Conservation (phyloP, 2,113 vertebrate species). For the Salvelinus namaycush region DNA sequence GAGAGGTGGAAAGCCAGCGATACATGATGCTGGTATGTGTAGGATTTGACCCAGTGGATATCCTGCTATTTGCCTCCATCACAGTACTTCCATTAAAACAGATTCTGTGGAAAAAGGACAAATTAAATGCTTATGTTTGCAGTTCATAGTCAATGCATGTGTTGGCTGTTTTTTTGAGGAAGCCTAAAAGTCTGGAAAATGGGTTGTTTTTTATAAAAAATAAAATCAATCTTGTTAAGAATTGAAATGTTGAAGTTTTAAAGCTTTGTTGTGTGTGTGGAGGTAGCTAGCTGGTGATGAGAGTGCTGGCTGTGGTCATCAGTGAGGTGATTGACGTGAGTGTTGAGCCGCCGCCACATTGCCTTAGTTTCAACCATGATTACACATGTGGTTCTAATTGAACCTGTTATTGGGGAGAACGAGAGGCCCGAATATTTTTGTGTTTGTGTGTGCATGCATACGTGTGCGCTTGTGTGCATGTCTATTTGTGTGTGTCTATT, state of each 20-base stretch:
- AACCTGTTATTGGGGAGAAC: slow-evolving; percentile 71
- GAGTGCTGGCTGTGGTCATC: slow-evolving; percentile 25
- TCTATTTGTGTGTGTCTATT: neutral
- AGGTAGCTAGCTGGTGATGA: slow-evolving; percentile 12
- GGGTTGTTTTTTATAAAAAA: slow-evolving; percentile 62
- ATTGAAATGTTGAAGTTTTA: slow-evolving; percentile 21
- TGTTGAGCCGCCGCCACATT: slow-evolving; percentile 50
- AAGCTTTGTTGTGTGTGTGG: slow-evolving; percentile 22
- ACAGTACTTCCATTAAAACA: slow-evolving; percentile 38
- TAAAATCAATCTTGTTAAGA: neutral
- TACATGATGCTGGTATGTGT: slow-evolving; percentile 60
- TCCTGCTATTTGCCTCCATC: slow-evolving; percentile 42
- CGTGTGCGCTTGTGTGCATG: slow-evolving; percentile 19
- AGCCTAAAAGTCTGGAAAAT: neutral
- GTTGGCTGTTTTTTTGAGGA: slow-evolving; percentile 10
- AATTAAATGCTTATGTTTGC: neutral
- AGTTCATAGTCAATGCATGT: no score
- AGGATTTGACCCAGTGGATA: slow-evolving; percentile 59
- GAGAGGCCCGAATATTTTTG: slow-evolving; percentile 44
- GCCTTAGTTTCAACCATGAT: slow-evolving; percentile 66
- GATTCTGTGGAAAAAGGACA: neutral
- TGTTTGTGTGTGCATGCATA: slow-evolving; percentile 6
- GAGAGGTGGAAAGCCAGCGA: slow-evolving; percentile 52
- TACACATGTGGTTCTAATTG: slow-evolving; percentile 82
- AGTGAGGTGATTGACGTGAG: slow-evolving; percentile 48